Conservation (phyloP, 2,113 vertebrate genomes). For the Engraulis encrasicolus region DNA sequence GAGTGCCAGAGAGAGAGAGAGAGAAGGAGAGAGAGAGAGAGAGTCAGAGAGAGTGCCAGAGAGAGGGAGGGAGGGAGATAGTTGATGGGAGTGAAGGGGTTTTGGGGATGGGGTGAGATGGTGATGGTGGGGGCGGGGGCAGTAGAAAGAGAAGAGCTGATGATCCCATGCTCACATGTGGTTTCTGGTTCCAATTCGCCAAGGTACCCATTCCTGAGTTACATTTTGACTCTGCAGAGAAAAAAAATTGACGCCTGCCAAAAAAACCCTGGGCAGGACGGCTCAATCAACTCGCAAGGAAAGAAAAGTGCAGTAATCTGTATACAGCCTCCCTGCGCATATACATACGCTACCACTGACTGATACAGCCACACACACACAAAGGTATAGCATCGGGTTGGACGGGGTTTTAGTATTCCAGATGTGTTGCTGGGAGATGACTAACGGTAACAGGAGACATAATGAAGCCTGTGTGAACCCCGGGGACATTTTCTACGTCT, state of each 20-base stretch:
- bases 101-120: no score
- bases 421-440: conserved; percentile 56
- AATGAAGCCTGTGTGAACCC: conserved; percentile 54
- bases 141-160: conserved; percentile 20
- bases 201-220: background rate
- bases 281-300: conserved; percentile 15
- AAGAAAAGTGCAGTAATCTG: background rate
- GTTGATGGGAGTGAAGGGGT: background rate
- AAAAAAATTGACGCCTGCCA: conserved; percentile 6
- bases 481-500: conserved; percentile 64
- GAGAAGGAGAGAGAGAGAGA: no score
- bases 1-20: no score
- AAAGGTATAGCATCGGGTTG: background rate
- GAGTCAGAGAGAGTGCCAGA: no score
- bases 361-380: conserved; percentile 1
- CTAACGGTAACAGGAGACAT: conserved; percentile 42
- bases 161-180: conserved; percentile 22
- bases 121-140: background rate
- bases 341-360: background rate
- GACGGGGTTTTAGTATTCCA: background rate
- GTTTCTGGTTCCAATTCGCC: conserved; percentile 13
- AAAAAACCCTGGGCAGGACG: conserved; percentile 24
- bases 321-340: background rate
- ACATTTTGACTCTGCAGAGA: conserved; percentile 1
- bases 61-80: background rate